phyloP scores from a whole-genome alignment of 37 sponge, comb jelly and placozoan species.

The Aphrocallistes beatrix region DNA sequence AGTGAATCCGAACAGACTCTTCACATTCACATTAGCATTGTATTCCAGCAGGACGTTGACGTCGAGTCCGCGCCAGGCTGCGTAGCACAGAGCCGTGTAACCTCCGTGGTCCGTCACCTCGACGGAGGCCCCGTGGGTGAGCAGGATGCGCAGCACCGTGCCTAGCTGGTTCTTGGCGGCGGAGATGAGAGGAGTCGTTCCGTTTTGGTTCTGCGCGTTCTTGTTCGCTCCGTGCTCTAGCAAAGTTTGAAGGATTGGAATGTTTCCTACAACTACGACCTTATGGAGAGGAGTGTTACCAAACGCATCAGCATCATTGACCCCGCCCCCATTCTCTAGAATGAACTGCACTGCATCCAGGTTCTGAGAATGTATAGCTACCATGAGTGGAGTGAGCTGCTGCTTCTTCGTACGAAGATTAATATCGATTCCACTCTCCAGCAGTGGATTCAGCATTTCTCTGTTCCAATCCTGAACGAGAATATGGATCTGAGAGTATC shows the following conservation, averaged over 20 bases:
- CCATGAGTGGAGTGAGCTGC: neutral
- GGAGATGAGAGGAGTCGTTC: neutral
- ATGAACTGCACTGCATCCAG: neutral
- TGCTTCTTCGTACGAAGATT: neutral
- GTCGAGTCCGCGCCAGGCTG: neutral
- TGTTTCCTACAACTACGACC: neutral
- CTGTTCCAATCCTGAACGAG: neutral
- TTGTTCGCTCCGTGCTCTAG: neutral
- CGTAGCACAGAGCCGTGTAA: neutral
- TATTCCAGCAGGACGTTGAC: neutral
- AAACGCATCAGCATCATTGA: neutral
- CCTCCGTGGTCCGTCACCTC: neutral
- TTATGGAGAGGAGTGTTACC: neutral
- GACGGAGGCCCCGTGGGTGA: neutral
- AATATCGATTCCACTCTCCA: neutral
- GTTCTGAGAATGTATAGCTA: neutral
- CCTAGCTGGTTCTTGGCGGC: slow-evolving; percentile 14
- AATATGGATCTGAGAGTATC: neutral
- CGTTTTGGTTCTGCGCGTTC: slow-evolving; percentile 1
- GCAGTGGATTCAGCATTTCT: neutral
- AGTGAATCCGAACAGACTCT: slow-evolving; percentile 11
- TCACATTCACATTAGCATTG: slow-evolving; percentile 7
- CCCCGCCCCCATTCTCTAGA: neutral
- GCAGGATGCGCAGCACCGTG: neutral
- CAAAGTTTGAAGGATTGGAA: neutral